Percentiles rank a stretch among this genome's conserved stretches.
Evolutionary conservation across 2,888 invertebrate species (phyloP).

Genomic region (Mylabris sibirica): DNA sequence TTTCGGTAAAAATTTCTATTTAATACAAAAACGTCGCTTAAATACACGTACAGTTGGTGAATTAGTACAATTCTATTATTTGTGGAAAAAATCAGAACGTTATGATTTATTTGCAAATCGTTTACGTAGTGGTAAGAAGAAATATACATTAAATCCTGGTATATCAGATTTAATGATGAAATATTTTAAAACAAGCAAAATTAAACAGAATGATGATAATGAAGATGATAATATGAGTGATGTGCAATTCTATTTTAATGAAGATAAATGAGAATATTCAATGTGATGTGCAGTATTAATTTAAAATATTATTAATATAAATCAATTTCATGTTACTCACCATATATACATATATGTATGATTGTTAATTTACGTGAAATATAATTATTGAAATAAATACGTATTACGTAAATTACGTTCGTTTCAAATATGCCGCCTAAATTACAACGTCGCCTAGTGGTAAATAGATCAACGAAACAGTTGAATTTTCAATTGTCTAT

Average conservation of each 20-base stretch:
- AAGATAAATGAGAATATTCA: conserved; percentile 18
- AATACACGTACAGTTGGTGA: conserved; percentile 21
- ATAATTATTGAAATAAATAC: no score
- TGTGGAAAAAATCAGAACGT: conserved; percentile 32
- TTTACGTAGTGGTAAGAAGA: conserved; percentile 28
- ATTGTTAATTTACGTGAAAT: no score
- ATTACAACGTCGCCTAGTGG: no score
- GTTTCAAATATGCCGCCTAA: no score
- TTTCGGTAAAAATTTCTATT: conserved; percentile 32
- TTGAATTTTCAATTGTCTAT: no score
- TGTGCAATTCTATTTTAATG: conserved; percentile 28
- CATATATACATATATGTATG: no score
- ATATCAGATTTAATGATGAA: conserved; percentile 30
- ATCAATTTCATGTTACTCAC: no score
- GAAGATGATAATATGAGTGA: conserved; percentile 16
- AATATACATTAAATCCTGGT: conserved; percentile 31
- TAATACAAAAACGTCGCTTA: conserved; percentile 25
- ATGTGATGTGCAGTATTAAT: conserved; percentile 27
- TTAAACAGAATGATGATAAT: background rate
- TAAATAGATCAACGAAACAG: no score
- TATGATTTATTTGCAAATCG: conserved; percentile 31
- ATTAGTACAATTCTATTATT: conserved; percentile 35
- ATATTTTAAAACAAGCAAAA: conserved; percentile 17
- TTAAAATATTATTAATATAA: background rate
- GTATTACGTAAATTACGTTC: no score